phyloP scores from a whole-genome alignment of 2,797 vertebrate species.

The Naso thynnoides region DNA sequence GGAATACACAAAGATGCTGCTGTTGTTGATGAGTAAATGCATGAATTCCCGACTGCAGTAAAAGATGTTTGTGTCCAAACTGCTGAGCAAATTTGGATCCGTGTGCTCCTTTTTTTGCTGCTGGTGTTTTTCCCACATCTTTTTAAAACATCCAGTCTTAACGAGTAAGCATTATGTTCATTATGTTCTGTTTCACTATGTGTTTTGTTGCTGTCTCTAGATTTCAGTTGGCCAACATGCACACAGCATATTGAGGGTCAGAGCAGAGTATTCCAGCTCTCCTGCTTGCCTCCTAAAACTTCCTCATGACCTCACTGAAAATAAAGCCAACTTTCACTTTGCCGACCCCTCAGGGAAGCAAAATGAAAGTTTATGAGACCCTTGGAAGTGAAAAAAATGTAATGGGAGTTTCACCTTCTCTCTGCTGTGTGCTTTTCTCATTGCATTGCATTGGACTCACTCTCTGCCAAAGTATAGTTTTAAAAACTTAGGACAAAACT shows the following conservation, averaged over 20 bases:
- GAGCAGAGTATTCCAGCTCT: slow-evolving; percentile 20
- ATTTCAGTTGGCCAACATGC: slow-evolving; percentile 1
- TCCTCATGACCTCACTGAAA: neutral
- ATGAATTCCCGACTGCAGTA: slow-evolving; percentile 20
- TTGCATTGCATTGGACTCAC: slow-evolving; percentile 28
- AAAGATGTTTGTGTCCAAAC: slow-evolving; percentile 27
- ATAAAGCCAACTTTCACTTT: slow-evolving; percentile 19
- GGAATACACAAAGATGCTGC: slow-evolving; percentile 28
- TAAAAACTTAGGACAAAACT: slow-evolving; percentile 21
- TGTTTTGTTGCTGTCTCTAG: slow-evolving; percentile 46
- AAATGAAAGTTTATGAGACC: slow-evolving; percentile 34
- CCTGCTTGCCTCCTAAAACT: slow-evolving; percentile 35
- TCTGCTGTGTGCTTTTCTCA: slow-evolving; percentile 40
- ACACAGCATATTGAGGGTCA: slow-evolving; percentile 21
- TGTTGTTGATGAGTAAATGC: slow-evolving; percentile 29
- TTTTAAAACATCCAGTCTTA: slow-evolving; percentile 29
- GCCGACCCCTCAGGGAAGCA: neutral
- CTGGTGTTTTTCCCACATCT: slow-evolving; percentile 8
- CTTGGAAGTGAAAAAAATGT: slow-evolving; percentile 7
- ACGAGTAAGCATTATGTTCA: slow-evolving; percentile 36
- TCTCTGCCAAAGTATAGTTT: slow-evolving; percentile 23
- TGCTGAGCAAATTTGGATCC: slow-evolving; percentile 28
- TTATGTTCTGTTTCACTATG: slow-evolving; percentile 36
- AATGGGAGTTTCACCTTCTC: slow-evolving; percentile 2
- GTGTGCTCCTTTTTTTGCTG: slow-evolving; percentile 15